phyloP scores from a whole-genome alignment of 2,888 invertebrate genomes.

The Eilema griseolum region DNA sequence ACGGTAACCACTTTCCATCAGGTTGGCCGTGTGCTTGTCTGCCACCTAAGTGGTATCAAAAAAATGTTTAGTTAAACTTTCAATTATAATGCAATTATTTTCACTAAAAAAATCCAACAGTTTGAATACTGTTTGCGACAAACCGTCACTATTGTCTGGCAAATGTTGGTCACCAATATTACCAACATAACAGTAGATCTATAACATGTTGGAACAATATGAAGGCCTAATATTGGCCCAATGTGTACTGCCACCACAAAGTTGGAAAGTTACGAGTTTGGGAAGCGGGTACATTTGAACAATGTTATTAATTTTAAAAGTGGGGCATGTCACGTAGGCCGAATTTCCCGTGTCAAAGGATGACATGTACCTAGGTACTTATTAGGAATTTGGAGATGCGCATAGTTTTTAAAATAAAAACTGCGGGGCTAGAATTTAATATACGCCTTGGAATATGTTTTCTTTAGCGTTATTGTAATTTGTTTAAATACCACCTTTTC shows the following conservation, averaged over 20 bases:
- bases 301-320: background rate
- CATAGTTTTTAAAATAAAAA: background rate
- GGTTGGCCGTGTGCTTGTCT: too few relatives aligned
- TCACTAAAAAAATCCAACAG: too few relatives aligned
- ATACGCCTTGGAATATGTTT: too few relatives aligned
- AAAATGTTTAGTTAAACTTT: too few relatives aligned
- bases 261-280: background rate
- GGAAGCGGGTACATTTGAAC: background rate
- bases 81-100: too few relatives aligned
- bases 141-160: background rate
- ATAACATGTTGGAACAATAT: background rate
- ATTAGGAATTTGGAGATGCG: background rate
- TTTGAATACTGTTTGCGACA: background rate
- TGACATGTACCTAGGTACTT: background rate
- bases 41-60: too few relatives aligned
- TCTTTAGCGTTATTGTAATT: background rate
- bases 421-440: background rate
- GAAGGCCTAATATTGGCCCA: background rate
- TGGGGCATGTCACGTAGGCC: background rate
- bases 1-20: too few relatives aligned
- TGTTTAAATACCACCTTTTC: background rate
- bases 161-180: too few relatives aligned
- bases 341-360: background rate
- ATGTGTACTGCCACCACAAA: constrained; percentile 1
- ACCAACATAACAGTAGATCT: background rate